Evolutionary conservation across 2,113 vertebrate species (phyloP).

Genomic region (Onychostoma macrolepis): DNA sequence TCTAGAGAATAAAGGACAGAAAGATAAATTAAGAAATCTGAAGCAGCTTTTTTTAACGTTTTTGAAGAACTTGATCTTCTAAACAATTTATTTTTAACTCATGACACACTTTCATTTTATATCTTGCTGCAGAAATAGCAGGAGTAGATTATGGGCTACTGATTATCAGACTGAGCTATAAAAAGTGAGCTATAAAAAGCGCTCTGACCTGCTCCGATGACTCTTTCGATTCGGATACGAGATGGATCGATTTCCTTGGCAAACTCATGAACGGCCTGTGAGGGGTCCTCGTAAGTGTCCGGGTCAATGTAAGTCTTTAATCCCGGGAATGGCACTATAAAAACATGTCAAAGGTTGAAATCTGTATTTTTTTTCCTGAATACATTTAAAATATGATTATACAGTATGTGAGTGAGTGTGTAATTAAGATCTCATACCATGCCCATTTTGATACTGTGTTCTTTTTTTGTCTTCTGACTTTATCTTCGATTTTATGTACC

Average conservation of each 20-base stretch:
- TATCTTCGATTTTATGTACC: slow-evolving; percentile 98
- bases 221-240: slow-evolving; percentile 95
- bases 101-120: background rate
- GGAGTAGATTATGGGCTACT: background rate
- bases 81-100: background rate
- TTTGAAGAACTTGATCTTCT: background rate
- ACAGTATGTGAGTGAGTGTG: background rate
- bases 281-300: slow-evolving; percentile 95
- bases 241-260: slow-evolving; percentile 97
- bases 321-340: slow-evolving; percentile 88
- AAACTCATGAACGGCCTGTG: slow-evolving; percentile 95
- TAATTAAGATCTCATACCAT: slow-evolving; percentile 79
- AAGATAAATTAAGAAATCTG: background rate
- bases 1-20: background rate
- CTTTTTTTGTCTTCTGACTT: slow-evolving; percentile 96
- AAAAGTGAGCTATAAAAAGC: background rate
- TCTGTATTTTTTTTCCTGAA: background rate
- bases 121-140: background rate
- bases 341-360: background rate
- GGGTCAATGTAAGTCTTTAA: slow-evolving; percentile 97
- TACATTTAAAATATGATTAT: background rate
- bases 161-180: background rate
- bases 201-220: slow-evolving; percentile 91
- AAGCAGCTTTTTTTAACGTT: background rate
- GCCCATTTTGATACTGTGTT: slow-evolving; percentile 88